Evolutionary conservation across 2,113 vertebrate genomes (phyloP), one percentile per base, ranked within the genome.

Genomic region (Gymnobelideus leadbeateri): DNA sequence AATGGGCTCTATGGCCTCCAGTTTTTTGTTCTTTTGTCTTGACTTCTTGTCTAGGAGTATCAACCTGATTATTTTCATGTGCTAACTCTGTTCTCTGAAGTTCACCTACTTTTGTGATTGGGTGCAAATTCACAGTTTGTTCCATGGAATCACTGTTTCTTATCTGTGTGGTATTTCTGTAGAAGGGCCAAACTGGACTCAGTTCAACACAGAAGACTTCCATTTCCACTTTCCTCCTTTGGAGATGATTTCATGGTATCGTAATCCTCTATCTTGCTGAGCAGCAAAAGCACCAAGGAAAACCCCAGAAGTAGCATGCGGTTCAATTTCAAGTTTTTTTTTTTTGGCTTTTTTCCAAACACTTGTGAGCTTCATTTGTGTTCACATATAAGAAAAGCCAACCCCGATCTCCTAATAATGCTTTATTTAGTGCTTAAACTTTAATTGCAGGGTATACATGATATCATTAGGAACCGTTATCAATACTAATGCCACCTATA

Each of bases 401-500:
- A 96, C 96, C 93, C 97, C 97, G 96, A 97, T 97, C 95, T 97
- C 95, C 97, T 98, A 98, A 98, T 98, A 98, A 98, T 97, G 97
- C 98, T 98, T 98, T 97, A 97, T 97, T 96, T 91, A 97, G 97
- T 97, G 94, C 97, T 97, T 97, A 98, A 96, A 98, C 98, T 98
- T 98, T 99, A 99, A 98, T 99, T 98, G 97, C 97, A 95, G 98
- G 98, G 97, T 98, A 97, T 98, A 97, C 97, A 96, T 97, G 97
- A 98, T 98, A 98, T 96, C 97, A 98, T 98, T 98, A 98, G 97
- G 98, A 98, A 98, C 97, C 94, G 97, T 96, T 98, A 98, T 98
- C 97, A 97, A 96, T 98, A 97, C 96, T 98, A 97, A 98, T 98
- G 98, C 97, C 98, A 98, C 98, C 97, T 98, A 98, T 98, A 98